Evolutionary conservation across 2,888 invertebrate genomes (phyloP).

Genomic region (Lithophane leautieri): DNA sequence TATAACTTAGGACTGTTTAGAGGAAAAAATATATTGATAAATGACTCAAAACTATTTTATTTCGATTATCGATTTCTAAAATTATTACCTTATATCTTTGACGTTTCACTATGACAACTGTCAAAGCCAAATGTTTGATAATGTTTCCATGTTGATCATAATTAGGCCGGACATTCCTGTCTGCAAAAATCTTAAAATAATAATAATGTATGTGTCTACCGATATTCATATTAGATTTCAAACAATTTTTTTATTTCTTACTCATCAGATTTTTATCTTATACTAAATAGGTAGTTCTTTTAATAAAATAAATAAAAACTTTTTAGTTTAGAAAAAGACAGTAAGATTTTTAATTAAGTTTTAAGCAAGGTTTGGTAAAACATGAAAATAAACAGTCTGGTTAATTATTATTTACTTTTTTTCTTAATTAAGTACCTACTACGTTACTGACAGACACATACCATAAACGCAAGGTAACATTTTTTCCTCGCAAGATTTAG

Average conservation of each 20-base stretch:
- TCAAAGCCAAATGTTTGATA: constrained; percentile 5
- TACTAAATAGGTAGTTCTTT: background rate
- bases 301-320: background rate
- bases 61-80: background rate
- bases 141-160: constrained; percentile 9
- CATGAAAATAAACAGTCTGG: background rate
- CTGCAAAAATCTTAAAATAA: background rate
- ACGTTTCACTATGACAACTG: background rate
- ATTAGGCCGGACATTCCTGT: constrained; percentile 10
- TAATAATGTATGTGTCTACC: too few relatives aligned
- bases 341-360: too few relatives aligned
- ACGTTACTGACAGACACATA: background rate
- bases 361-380: background rate
- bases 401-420: constrained; percentile 3
- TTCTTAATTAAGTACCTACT: constrained; percentile 6
- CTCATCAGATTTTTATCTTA: too few relatives aligned
- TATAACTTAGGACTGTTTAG: background rate
- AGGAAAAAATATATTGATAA: constrained; percentile 27
- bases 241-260: too few relatives aligned
- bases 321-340: background rate
- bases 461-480: constrained; percentile 44
- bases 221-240: too few relatives aligned
- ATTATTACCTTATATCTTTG: background rate
- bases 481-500: constrained; percentile 59
- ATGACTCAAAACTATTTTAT: background rate